phyloP scores from a whole-genome alignment of 2,797 vertebrate species.

The Clarias fuscus region DNA sequence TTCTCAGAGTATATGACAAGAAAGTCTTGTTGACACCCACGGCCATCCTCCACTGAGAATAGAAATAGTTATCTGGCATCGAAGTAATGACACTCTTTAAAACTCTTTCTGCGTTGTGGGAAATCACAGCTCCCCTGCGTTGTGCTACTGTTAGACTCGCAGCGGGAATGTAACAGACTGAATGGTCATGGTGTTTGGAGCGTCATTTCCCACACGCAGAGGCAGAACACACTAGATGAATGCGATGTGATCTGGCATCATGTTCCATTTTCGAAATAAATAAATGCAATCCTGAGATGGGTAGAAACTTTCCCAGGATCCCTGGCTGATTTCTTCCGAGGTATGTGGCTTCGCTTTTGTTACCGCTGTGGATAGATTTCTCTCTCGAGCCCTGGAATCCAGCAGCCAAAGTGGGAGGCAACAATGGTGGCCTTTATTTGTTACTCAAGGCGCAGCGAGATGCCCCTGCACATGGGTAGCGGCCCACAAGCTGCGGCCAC shows the following conservation, averaged over 20 bases:
- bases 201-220: conserved; percentile 45
- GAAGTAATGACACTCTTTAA: conserved; percentile 18
- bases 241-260: conserved; percentile 43
- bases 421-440: conserved; percentile 61
- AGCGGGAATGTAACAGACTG: conserved; percentile 36
- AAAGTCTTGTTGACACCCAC: conserved; percentile 14
- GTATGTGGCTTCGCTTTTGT: conserved; percentile 59
- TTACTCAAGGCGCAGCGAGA: conserved; percentile 51
- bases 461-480: conserved; percentile 37
- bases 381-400: conserved; percentile 55
- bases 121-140: conserved; percentile 9
- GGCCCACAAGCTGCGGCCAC: conserved; percentile 46
- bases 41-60: background rate
- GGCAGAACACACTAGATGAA: conserved; percentile 36
- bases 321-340: conserved; percentile 52
- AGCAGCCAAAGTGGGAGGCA: conserved; percentile 43
- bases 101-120: conserved; percentile 30
- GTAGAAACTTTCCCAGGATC: conserved; percentile 56
- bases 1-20: background rate
- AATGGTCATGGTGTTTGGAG: conserved; percentile 35
- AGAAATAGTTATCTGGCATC: background rate
- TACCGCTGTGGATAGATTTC: conserved; percentile 57
- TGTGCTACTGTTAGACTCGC: conserved; percentile 28
- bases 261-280: conserved; percentile 31
- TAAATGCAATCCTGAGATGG: conserved; percentile 32